Evolutionary conservation across 2,113 vertebrate species (phyloP).

Genomic region (Tamias sibiricus): DNA sequence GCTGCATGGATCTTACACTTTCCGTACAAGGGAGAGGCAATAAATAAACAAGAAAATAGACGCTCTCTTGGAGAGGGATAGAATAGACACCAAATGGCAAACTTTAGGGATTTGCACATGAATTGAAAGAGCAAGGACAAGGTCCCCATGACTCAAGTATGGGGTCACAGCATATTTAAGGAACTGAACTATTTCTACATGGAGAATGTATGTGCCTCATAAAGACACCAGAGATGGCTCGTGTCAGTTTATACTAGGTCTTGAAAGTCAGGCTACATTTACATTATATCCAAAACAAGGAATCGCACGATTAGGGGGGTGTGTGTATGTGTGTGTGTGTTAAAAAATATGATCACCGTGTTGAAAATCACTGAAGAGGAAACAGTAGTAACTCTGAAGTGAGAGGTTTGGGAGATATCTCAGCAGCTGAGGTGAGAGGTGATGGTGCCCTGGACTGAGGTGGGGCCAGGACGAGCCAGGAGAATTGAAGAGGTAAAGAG

Average conservation of each 20-base stretch:
- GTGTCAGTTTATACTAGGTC: neutral
- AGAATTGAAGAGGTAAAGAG: neutral
- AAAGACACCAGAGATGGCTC: neutral
- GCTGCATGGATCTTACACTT: neutral
- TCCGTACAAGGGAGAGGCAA: neutral
- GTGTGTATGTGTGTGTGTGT: neutral
- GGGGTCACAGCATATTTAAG: neutral
- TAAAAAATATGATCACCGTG: neutral
- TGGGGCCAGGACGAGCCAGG: neutral
- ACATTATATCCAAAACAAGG: neutral
- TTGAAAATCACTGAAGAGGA: neutral
- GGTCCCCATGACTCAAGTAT: neutral
- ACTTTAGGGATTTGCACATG: neutral
- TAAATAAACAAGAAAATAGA: neutral
- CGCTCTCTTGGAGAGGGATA: neutral
- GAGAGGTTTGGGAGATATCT: neutral
- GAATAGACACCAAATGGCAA: neutral
- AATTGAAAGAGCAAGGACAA: neutral
- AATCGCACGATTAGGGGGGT: neutral
- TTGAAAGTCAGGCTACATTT: slow-evolving; percentile 38
- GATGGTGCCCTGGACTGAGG: neutral
- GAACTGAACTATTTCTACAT: neutral
- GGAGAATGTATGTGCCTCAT: neutral
- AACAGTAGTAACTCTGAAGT: neutral
- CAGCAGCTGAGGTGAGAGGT: neutral